Evolutionary conservation across 1,140 invertebrate species (phyloP).

Genomic region (Laodelphax striatellus): DNA sequence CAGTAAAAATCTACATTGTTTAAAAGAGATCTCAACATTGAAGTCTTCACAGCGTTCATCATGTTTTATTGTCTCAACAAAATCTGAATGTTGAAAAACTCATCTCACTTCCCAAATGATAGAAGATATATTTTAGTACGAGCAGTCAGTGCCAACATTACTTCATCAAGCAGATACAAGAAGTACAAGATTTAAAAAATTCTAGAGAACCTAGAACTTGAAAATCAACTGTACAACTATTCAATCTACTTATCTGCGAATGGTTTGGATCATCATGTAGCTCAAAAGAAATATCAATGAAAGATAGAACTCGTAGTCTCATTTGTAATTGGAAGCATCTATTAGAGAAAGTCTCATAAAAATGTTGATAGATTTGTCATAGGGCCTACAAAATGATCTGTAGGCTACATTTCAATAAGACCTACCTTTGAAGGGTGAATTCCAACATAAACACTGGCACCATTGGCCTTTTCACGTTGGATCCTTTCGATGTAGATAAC

Average conservation of each 20-base stretch:
- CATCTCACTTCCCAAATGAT: too few relatives aligned
- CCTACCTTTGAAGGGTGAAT: constrained; percentile 95
- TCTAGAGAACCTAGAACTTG: constrained; percentile 35
- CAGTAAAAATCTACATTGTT: too few relatives aligned
- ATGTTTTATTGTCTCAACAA: too few relatives aligned
- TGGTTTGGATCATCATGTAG: constrained; percentile 42
- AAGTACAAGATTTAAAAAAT: constrained; percentile 16
- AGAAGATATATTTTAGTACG: too few relatives aligned
- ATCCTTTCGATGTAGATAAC: constrained; percentile 98
- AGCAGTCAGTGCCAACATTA: constrained; percentile 48
- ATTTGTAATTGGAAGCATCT: not conserved
- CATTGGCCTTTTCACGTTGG: constrained; percentile 97
- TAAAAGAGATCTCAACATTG: too few relatives aligned
- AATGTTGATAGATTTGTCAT: too few relatives aligned
- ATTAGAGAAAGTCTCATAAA: not conserved
- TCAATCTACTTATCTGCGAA: constrained; percentile 36
- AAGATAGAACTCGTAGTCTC: not conserved
- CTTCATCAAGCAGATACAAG: constrained; percentile 33
- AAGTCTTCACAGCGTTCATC: too few relatives aligned
- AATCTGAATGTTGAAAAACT: too few relatives aligned
- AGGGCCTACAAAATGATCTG: too few relatives aligned
- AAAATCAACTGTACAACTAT: constrained; percentile 21
- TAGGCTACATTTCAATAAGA: not conserved
- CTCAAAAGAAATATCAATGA: not conserved
- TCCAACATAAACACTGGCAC: constrained; percentile 94